These are phyloP conservation scores for Scaptodrosophila lebanonensis DNA, from an alignment of 1,140 invertebrate genomes.

Conservation along the genomic window DNA sequence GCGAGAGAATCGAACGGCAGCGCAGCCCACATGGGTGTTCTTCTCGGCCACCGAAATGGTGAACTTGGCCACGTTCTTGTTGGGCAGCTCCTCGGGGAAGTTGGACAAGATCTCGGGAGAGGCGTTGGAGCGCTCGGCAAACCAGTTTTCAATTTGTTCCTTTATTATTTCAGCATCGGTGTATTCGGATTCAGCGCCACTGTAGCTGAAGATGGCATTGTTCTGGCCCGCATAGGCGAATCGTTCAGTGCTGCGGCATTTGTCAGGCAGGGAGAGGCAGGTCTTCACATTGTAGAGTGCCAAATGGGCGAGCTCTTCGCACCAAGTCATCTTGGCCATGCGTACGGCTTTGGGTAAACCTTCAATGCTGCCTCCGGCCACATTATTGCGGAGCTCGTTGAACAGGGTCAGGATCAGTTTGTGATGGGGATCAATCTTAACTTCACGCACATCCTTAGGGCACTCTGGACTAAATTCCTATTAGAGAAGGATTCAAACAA, in stretches of 20 bases:
- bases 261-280: slow-evolving; percentile 40
- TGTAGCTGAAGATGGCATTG: slow-evolving; percentile 54
- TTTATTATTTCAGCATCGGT: slow-evolving; percentile 45
- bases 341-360: slow-evolving; percentile 43
- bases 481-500: not conserved
- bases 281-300: slow-evolving; percentile 43
- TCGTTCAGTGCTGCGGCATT: slow-evolving; percentile 56
- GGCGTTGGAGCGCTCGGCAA: slow-evolving; percentile 26
- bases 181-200: slow-evolving; percentile 45
- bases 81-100: slow-evolving; percentile 41
- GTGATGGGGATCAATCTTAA: slow-evolving; percentile 34
- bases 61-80: slow-evolving; percentile 38
- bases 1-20: slow-evolving; percentile 27
- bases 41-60: slow-evolving; percentile 33
- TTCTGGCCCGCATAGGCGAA: slow-evolving; percentile 55
- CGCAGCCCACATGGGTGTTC: slow-evolving; percentile 34
- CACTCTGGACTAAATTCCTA: slow-evolving; percentile 47
- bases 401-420: slow-evolving; percentile 44
- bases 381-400: slow-evolving; percentile 52
- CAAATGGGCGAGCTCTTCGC: slow-evolving; percentile 45
- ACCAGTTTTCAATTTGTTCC: slow-evolving; percentile 57
- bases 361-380: slow-evolving; percentile 40
- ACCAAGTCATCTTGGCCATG: slow-evolving; percentile 63
- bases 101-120: slow-evolving; percentile 32
- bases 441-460: slow-evolving; percentile 31